phyloP scores from a whole-genome alignment of 2,113 vertebrate species.

The Noctilio leporinus region DNA sequence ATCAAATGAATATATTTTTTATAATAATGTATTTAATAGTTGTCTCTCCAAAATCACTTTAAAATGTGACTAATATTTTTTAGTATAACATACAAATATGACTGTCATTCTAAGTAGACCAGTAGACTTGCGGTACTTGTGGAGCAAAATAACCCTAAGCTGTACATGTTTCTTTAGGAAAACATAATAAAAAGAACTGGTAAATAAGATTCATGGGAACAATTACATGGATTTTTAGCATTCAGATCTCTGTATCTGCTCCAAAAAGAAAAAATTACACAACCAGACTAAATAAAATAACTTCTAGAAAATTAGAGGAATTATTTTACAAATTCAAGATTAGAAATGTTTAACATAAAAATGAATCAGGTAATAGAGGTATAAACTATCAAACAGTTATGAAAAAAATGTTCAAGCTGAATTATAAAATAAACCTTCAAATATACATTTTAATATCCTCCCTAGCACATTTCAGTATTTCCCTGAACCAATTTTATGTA shows the following conservation, averaged over 20 bases:
- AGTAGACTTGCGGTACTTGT: neutral
- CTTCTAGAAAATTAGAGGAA: constrained; percentile 39
- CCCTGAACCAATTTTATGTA: constrained; percentile 52
- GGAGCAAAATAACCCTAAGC: neutral
- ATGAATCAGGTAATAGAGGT: constrained; percentile 9
- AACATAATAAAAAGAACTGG: constrained; percentile 3
- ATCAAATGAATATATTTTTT: neutral
- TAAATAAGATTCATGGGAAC: constrained; percentile 18
- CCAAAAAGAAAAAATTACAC: constrained; percentile 23
- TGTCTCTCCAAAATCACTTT: constrained; percentile 10
- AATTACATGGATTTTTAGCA: constrained; percentile 14
- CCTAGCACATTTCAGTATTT: constrained; percentile 61
- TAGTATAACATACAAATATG: neutral
- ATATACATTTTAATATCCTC: constrained; percentile 65
- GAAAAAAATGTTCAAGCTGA: constrained; percentile 50
- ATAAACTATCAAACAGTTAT: constrained; percentile 38
- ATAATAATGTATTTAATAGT: constrained; percentile 3
- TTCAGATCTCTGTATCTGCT: constrained; percentile 2
- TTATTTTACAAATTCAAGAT: constrained; percentile 14
- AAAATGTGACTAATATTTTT: constrained; percentile 19
- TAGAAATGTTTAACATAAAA: constrained; percentile 43
- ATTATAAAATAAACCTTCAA: constrained; percentile 55
- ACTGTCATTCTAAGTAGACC: neutral
- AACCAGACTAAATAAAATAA: constrained; percentile 26
- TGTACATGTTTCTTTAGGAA: neutral